Conservation (phyloP, 2,797 vertebrate genomes). For the Staurois parvus region DNA sequence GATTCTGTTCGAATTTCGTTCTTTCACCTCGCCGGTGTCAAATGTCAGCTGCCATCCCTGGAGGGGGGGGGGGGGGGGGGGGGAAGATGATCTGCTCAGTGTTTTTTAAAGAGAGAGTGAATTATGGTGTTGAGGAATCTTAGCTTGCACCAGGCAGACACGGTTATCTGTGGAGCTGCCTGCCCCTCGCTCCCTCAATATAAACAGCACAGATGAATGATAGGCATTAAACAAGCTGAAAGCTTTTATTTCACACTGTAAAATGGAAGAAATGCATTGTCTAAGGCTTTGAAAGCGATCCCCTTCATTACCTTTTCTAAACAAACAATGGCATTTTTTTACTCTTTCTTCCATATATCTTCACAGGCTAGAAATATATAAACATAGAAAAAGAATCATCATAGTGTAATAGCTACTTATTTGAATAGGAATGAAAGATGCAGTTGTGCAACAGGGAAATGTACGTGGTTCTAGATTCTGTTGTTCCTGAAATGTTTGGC, state of each 20-base stretch:
- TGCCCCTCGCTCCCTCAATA: not conserved
- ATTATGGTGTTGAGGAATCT: slow-evolving; percentile 2
- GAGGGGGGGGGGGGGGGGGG: no score
- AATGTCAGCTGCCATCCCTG: not conserved
- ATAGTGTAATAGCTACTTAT: no score
- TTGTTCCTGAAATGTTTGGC: no score
- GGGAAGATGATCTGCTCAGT: not conserved
- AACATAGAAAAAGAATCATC: not conserved
- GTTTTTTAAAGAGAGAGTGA: not conserved
- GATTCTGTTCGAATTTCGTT: not conserved
- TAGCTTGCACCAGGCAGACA: not conserved
- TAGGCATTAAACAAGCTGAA: slow-evolving; percentile 1
- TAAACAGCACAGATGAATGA: slow-evolving; percentile 25
- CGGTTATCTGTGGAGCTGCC: slow-evolving; percentile 4
- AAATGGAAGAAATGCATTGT: not conserved
- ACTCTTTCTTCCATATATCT: not conserved
- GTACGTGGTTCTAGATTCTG: no score
- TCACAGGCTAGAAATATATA: not conserved
- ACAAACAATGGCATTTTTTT: not conserved
- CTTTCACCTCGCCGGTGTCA: slow-evolving; percentile 20
- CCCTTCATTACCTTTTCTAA: slow-evolving; percentile 14
- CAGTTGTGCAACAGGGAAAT: no score
- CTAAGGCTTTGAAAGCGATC: slow-evolving; percentile 21
- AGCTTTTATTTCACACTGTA: slow-evolving; percentile 2
- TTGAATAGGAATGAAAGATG: no score